Conservation (phyloP, 2,888 invertebrate genomes). For the Mesoligia furuncula region DNA sequence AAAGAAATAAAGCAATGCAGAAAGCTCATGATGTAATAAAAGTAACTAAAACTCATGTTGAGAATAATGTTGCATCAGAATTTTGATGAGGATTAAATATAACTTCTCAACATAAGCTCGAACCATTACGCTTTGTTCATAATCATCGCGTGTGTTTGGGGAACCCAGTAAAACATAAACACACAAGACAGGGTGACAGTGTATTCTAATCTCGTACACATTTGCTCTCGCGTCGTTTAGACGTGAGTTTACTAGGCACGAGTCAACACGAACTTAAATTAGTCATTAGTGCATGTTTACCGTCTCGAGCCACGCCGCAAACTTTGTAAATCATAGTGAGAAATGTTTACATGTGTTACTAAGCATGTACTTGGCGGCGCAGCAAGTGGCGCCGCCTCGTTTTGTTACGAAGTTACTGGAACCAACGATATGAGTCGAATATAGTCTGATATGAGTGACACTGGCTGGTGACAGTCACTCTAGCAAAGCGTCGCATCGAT, state of each 20-base stretch:
- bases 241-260: constrained; percentile 28
- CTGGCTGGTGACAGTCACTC: background rate
- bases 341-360: constrained; percentile 18
- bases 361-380: background rate
- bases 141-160: constrained; percentile 21
- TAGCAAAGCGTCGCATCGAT: too few species aligned
- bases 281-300: constrained; percentile 60
- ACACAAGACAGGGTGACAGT: constrained; percentile 5
- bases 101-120: background rate
- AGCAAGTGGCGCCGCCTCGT: background rate
- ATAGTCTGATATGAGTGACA: background rate
- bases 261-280: constrained; percentile 65
- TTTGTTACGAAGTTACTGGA: background rate
- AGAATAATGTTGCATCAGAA: background rate
- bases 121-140: background rate
- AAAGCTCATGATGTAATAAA: background rate
- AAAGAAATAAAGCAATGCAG: background rate
- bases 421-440: background rate
- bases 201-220: constrained; percentile 30
- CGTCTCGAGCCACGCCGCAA: constrained; percentile 11
- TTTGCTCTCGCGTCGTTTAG: constrained; percentile 25
- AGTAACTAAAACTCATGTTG: background rate
- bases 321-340: constrained; percentile 32
- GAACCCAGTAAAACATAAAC: constrained; percentile 2
- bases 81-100: too few species aligned